Conservation (phyloP, 2,888 invertebrate species). For the Neelides folsomi region DNA sequence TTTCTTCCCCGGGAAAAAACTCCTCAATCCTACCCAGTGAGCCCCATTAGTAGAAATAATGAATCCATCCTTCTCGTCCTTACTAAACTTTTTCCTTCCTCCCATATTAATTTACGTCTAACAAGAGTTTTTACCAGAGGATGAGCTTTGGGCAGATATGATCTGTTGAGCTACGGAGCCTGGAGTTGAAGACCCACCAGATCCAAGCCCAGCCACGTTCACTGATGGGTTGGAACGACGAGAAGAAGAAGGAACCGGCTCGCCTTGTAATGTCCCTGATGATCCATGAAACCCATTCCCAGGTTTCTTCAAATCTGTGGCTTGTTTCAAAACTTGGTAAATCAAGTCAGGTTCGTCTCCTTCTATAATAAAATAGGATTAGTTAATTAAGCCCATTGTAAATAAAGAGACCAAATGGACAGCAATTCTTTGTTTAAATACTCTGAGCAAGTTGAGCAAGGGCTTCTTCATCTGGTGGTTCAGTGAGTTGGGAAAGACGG, state of each 20-base stretch:
- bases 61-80: not conserved
- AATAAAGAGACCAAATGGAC: not conserved
- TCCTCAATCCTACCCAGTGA: not conserved
- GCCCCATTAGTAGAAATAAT: not conserved
- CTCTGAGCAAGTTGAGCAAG: constrained; percentile 4
- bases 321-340: constrained; percentile 88
- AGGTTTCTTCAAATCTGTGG: constrained; percentile 56
- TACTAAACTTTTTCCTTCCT: no score
- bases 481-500: constrained; percentile 31
- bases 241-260: not conserved
- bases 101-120: not conserved
- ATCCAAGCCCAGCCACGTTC: constrained; percentile 17
- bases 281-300: constrained; percentile 30
- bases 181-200: constrained; percentile 19
- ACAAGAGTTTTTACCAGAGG: constrained; percentile 24
- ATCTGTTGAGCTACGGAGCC: constrained; percentile 21
- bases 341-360: constrained; percentile 70
- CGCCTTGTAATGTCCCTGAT: constrained; percentile 20
- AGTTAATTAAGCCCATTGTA: no score
- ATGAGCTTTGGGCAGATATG: constrained; percentile 16
- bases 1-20: constrained; percentile 6
- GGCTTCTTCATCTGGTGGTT: constrained; percentile 14
- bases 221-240: constrained; percentile 32
- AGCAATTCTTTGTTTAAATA: not conserved
- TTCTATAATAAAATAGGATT: constrained; percentile 37